These are phyloP conservation scores for Eira barbara DNA, from an alignment of 2,113 vertebrate species.

Conservation along the genomic window DNA sequence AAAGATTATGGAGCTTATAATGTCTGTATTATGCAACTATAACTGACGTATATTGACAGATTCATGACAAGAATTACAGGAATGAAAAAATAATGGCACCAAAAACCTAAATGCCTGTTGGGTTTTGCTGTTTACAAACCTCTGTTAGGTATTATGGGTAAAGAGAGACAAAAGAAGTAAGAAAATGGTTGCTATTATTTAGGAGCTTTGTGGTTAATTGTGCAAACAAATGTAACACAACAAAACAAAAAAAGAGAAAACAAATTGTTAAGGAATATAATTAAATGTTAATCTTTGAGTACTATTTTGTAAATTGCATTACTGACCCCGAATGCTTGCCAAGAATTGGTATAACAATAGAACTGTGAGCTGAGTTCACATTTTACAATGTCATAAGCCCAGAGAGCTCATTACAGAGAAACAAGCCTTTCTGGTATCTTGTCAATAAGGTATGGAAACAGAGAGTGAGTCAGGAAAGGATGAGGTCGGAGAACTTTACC, in stretches of 20 bases:
- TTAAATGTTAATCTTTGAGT: background rate
- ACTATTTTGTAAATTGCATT: background rate
- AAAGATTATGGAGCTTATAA: background rate
- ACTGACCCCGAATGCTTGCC: background rate
- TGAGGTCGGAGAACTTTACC: background rate
- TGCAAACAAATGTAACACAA: background rate
- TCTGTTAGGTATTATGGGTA: background rate
- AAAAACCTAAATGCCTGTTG: background rate
- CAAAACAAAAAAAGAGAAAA: background rate
- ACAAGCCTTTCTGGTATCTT: background rate
- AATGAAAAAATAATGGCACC: background rate
- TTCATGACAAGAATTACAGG: background rate
- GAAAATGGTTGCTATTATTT: background rate
- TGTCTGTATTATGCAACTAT: background rate
- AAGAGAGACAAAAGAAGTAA: background rate
- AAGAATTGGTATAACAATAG: background rate
- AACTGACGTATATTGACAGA: background rate
- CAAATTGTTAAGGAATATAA: background rate
- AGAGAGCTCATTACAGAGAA: background rate
- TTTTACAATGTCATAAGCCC: background rate
- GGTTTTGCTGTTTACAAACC: background rate
- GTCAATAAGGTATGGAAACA: background rate
- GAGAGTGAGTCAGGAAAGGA: background rate
- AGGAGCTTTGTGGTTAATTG: background rate
- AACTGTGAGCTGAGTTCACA: background rate